These are phyloP conservation scores for Galleria mellonella DNA, from an alignment of 1,140 invertebrate species.

Conservation along the genomic window DNA sequence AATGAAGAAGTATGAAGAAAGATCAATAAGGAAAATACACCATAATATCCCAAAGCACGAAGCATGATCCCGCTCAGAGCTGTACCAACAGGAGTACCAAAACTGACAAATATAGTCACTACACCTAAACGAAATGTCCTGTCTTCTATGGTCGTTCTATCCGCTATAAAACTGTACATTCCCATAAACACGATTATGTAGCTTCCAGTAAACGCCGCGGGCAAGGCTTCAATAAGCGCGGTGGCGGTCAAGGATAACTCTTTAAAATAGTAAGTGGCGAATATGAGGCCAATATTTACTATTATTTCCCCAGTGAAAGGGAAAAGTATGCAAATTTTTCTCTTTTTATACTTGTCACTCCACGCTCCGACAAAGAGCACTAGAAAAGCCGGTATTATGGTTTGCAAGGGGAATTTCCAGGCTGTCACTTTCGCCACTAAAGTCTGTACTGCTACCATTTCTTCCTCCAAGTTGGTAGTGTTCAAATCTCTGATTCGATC, in stretches of 20 bases:
- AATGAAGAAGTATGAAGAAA: constrained; percentile 40
- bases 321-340: constrained; percentile 79
- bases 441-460: constrained; percentile 74
- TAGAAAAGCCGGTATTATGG: constrained; percentile 76
- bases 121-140: constrained; percentile 75
- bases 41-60: constrained; percentile 52
- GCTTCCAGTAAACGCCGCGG: constrained; percentile 74
- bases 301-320: constrained; percentile 77
- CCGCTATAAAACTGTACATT: constrained; percentile 78
- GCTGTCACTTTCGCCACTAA: constrained; percentile 76
- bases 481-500: constrained; percentile 71
- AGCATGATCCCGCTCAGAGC: constrained; percentile 57
- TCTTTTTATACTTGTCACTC: constrained; percentile 78
- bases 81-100: constrained; percentile 64
- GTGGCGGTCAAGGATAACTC: constrained; percentile 73
- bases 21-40: constrained; percentile 54
- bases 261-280: constrained; percentile 65
- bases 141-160: constrained; percentile 75
- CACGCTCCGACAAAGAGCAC: constrained; percentile 79
- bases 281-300: constrained; percentile 54
- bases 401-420: constrained; percentile 68
- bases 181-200: constrained; percentile 78
- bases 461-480: constrained; percentile 57
- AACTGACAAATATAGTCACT: constrained; percentile 66
- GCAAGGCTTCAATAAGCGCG: constrained; percentile 74